These are phyloP conservation scores for Phenganax marumi DNA, from an alignment of 92 coral and sea anemone genomes.

Conservation along the genomic window DNA sequence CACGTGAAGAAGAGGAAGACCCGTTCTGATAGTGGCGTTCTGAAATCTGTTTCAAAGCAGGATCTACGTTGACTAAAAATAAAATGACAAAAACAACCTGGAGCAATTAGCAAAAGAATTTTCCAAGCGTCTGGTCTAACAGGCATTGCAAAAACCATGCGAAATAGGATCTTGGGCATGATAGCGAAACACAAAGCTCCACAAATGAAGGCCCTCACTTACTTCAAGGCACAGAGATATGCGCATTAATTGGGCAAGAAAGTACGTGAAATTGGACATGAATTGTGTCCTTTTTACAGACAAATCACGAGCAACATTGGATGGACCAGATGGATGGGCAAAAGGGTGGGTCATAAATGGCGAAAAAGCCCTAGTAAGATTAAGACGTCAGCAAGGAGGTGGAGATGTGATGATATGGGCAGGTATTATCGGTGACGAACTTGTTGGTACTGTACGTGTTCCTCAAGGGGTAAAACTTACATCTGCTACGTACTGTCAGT, in stretches of 20 bases:
- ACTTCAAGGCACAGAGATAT: not conserved
- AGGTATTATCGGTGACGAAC: not conserved
- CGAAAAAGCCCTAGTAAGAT: not conserved
- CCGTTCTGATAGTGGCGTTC: not conserved
- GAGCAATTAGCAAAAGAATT: not conserved
- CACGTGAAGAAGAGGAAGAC: not conserved
- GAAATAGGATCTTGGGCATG: not conserved
- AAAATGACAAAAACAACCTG: not conserved
- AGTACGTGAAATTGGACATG: not conserved
- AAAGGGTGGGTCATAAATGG: conserved; percentile 14
- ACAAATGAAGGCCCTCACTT: conserved; percentile 8
- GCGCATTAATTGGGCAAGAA: conserved; percentile 1
- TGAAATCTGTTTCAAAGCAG: not conserved
- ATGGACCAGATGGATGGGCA: conserved; percentile 10
- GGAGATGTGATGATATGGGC: conserved; percentile 1
- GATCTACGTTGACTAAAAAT: not conserved
- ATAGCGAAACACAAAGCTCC: not conserved
- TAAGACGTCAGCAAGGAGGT: conserved; percentile 2
- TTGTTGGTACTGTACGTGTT: conserved; percentile 5
- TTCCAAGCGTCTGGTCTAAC: not conserved
- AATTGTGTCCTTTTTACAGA: not conserved
- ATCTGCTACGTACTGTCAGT: conserved; percentile 14
- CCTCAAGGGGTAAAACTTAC: conserved; percentile 22
- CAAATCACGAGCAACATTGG: conserved; percentile 12
- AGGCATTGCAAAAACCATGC: not conserved